phyloP scores from a whole-genome alignment of 2,888 invertebrate genomes.

The Cryptocephalus primarius region DNA sequence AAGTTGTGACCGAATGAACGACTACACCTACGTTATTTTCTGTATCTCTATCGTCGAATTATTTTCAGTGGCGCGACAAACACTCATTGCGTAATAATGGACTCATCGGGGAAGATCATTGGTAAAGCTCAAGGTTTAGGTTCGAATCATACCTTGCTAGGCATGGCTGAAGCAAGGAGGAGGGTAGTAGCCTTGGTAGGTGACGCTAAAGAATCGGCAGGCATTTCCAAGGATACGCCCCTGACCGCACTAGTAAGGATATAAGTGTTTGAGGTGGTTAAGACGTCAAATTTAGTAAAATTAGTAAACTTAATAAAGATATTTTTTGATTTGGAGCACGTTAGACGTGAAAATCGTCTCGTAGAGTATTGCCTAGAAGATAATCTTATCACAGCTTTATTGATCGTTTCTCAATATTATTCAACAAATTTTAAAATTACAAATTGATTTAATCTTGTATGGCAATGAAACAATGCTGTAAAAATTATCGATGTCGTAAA shows the following conservation, averaged over 20 bases:
- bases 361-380: no score
- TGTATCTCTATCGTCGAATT: no score
- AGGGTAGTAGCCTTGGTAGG: slow-evolving; percentile 66
- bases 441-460: background rate
- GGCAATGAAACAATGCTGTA: no score
- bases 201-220: slow-evolving; percentile 51
- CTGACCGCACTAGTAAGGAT: slow-evolving; percentile 57
- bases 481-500: no score
- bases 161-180: slow-evolving; percentile 65
- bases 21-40: no score
- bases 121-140: slow-evolving; percentile 54
- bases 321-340: background rate
- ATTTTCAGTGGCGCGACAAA: slow-evolving; percentile 71
- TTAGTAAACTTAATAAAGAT: no score
- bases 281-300: no score
- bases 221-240: slow-evolving; percentile 45
- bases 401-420: no score
- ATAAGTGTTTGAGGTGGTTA: no score
- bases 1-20: no score
- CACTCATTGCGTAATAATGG: slow-evolving; percentile 66
- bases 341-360: no score
- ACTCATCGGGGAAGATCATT: slow-evolving; percentile 58
- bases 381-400: no score
- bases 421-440: background rate
- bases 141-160: slow-evolving; percentile 78